phyloP scores from a whole-genome alignment of 2,888 invertebrate genomes.

The Athetis lepigone region DNA sequence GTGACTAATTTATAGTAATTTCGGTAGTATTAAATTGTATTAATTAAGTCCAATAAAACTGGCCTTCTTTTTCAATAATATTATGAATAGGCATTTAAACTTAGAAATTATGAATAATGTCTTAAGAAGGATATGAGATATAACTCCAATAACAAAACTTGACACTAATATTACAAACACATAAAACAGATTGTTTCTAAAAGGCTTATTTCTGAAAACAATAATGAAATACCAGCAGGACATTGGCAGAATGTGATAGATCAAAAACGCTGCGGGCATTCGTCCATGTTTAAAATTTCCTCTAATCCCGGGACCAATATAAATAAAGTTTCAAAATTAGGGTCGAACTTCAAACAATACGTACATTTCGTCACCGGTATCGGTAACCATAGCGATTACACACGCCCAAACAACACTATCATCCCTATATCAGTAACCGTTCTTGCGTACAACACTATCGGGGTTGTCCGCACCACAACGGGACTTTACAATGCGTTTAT shows the following conservation, averaged over 20 bases:
- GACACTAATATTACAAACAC: too few relatives aligned
- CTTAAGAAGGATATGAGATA: too few relatives aligned
- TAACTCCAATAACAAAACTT: too few relatives aligned
- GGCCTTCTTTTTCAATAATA: too few relatives aligned
- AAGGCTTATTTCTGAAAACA: too few relatives aligned
- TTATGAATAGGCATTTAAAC: too few relatives aligned
- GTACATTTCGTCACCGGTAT: slow-evolving; percentile 53
- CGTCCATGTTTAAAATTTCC: slow-evolving; percentile 10
- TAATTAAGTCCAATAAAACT: too few relatives aligned
- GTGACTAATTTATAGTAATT: too few relatives aligned
- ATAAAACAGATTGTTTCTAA: too few relatives aligned
- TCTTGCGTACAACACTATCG: slow-evolving; percentile 73
- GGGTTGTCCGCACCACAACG: slow-evolving; percentile 66
- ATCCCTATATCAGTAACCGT: slow-evolving; percentile 78
- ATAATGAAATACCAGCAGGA: not conserved
- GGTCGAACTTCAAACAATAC: slow-evolving; percentile 59
- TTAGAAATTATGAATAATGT: too few relatives aligned
- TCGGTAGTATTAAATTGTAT: too few relatives aligned
- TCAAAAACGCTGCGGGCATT: slow-evolving; percentile 12
- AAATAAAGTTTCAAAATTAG: slow-evolving; percentile 55
- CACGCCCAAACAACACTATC: slow-evolving; percentile 84
- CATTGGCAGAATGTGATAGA: not conserved
- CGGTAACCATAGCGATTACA: slow-evolving; percentile 81
- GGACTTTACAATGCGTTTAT: slow-evolving; percentile 81
- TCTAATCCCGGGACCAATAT: slow-evolving; percentile 30